phyloP scores from a whole-genome alignment of 2,113 vertebrate species.

The Tapirus terrestris region DNA sequence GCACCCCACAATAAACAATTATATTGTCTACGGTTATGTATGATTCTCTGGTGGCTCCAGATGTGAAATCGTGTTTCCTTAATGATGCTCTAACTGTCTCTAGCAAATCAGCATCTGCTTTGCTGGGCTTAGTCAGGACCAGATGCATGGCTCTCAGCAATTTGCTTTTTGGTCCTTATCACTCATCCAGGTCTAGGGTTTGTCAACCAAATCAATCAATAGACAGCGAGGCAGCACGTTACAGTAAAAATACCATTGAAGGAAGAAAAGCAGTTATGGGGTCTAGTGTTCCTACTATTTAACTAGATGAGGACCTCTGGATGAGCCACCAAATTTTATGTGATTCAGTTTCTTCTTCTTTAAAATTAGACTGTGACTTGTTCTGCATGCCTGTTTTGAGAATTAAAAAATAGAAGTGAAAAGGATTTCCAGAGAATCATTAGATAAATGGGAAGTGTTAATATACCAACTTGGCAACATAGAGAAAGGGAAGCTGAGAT shows the following conservation, averaged over 20 bases:
- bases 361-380: not conserved
- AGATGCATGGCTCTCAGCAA: conserved; percentile 18
- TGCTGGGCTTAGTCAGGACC: not conserved
- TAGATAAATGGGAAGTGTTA: not conserved
- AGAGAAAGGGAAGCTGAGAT: not conserved
- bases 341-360: not conserved
- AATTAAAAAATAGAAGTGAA: not conserved
- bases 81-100: conserved; percentile 52
- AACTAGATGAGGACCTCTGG: not conserved
- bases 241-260: not conserved
- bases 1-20: conserved; percentile 46
- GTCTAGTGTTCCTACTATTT: not conserved
- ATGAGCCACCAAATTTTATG: not conserved
- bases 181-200: conserved; percentile 13
- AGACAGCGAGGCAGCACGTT: not conserved
- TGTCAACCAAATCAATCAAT: conserved; percentile 61
- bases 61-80: conserved; percentile 66
- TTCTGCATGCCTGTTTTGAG: not conserved
- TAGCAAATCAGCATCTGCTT: conserved; percentile 63
- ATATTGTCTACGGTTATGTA: conserved; percentile 35
- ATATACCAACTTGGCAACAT: not conserved
- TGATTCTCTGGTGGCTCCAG: conserved; percentile 63
- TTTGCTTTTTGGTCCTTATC: conserved; percentile 51
- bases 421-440: conserved; percentile 7
- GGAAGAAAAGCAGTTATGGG: not conserved